A percentile compares a stretch with the other conserved stretches of the same genome.
These are phyloP conservation scores for Macrochelys suwanniensis DNA, from an alignment of 2,797 vertebrate species.

Conservation along the genomic window DNA sequence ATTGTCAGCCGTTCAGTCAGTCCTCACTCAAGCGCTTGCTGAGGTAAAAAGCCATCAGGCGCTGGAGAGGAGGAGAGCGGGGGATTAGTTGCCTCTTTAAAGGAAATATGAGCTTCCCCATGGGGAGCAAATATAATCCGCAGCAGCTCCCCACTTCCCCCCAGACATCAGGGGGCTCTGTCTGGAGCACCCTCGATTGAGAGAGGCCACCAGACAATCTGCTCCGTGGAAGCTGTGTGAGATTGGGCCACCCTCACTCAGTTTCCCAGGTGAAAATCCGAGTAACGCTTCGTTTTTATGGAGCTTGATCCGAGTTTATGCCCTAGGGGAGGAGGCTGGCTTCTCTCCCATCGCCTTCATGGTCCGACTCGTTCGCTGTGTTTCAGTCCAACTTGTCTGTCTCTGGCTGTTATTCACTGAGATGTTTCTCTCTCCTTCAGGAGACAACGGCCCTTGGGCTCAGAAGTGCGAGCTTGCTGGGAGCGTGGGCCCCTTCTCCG, in stretches of 20 bases:
- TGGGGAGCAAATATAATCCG: background rate
- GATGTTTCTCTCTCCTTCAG: constrained; percentile 78
- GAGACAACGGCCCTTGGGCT: constrained; percentile 98
- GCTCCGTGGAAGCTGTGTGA: background rate
- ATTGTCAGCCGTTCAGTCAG: too few relatives aligned
- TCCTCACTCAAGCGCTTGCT: background rate
- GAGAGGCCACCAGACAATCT: background rate
- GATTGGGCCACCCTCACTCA: background rate
- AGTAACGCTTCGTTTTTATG: background rate
- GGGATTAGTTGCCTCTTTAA: background rate
- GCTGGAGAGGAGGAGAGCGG: background rate
- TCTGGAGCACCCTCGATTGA: background rate
- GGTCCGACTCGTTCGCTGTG: background rate
- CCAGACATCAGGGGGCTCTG: background rate
- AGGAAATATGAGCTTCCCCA: background rate
- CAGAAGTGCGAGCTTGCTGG: constrained; percentile 95
- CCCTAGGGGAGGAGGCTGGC: background rate
- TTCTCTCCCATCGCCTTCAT: background rate
- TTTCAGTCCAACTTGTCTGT: background rate
- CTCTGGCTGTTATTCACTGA: background rate
- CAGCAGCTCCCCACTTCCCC: background rate
- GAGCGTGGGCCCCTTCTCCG: constrained; percentile 89
- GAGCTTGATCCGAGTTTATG: background rate
- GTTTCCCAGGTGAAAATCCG: background rate
- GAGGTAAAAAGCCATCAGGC: fast-evolving